phyloP scores from a whole-genome alignment of 2,888 invertebrate species.

The Scrobipalpa costella region DNA sequence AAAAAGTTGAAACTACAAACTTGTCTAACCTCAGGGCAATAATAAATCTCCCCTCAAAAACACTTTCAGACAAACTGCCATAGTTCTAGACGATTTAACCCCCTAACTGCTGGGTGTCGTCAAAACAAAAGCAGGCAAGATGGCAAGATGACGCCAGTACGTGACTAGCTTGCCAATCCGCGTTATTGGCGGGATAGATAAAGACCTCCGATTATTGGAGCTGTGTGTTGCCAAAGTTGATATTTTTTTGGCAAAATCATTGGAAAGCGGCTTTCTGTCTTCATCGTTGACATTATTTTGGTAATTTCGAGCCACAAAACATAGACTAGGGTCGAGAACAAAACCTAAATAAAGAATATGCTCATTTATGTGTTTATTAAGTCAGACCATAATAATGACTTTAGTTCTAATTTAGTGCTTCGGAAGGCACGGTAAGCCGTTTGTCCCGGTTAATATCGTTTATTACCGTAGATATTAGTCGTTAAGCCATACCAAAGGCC shows the following conservation, averaged over 20 bases:
- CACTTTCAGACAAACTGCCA: background rate
- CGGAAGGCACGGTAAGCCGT: no score
- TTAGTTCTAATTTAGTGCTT: no score
- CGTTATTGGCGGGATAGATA: conserved; percentile 44
- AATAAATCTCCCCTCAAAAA: conserved; percentile 10
- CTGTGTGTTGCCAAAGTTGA: background rate
- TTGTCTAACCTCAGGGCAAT: background rate
- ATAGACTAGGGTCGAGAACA: no score
- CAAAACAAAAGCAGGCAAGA: conserved; percentile 50
- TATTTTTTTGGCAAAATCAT: background rate
- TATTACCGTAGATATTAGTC: no score
- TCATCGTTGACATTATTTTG: no score
- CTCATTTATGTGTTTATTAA: no score
- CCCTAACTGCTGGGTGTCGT: conserved; percentile 24
- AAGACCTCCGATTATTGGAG: conserved; percentile 43
- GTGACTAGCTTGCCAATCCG: conserved; percentile 53
- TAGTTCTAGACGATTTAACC: conserved; percentile 19
- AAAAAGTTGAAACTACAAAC: background rate
- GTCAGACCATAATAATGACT: no score
- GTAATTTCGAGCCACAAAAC: no score
- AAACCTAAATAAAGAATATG: no score
- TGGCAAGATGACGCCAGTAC: conserved; percentile 61
- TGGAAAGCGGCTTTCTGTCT: background rate
- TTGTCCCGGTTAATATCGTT: no score
- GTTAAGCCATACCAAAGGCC: no score